phyloP scores from a whole-genome alignment of 37 sponge, comb jelly and placozoan species.

The Cladorhizidae sp. region DNA sequence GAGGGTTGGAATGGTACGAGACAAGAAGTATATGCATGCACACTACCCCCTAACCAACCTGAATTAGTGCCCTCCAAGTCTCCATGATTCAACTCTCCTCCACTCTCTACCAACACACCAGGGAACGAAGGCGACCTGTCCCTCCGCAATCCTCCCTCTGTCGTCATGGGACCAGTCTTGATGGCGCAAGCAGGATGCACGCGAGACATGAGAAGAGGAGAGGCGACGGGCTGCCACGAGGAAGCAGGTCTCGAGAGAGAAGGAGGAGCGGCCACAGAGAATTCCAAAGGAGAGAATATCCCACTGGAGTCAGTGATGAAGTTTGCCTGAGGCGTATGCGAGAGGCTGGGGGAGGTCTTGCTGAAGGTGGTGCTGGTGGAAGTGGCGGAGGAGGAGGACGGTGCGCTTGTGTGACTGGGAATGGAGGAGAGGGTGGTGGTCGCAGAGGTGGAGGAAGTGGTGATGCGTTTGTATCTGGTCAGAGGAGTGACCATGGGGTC shows the following conservation, averaged over 20 bases:
- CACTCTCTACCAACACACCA: too few relatives aligned
- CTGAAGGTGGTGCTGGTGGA: neutral
- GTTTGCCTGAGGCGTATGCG: neutral
- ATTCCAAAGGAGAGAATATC: conserved; percentile 34
- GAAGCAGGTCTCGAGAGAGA: neutral
- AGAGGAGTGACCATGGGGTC: conserved; percentile 14
- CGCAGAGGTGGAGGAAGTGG: neutral
- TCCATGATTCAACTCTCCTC: too few relatives aligned
- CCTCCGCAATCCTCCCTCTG: too few relatives aligned
- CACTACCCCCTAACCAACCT: too few relatives aligned
- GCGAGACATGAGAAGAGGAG: neutral
- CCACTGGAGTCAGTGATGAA: conserved; percentile 4
- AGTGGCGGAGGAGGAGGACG: neutral
- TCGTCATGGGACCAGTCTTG: too few relatives aligned
- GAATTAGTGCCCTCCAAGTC: too few relatives aligned
- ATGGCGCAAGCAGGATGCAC: neutral
- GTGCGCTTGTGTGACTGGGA: neutral
- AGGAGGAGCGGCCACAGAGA: neutral
- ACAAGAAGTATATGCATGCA: too few relatives aligned
- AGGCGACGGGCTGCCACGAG: conserved; percentile 5
- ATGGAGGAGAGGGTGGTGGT: conserved; percentile 2
- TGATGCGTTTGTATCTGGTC: neutral
- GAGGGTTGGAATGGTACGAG: too few relatives aligned
- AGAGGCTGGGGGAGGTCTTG: neutral
- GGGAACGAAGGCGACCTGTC: too few relatives aligned